These are phyloP conservation scores for Ceratosolen fusciceps DNA, from an alignment of 1,140 invertebrate genomes.

Conservation along the genomic window DNA sequence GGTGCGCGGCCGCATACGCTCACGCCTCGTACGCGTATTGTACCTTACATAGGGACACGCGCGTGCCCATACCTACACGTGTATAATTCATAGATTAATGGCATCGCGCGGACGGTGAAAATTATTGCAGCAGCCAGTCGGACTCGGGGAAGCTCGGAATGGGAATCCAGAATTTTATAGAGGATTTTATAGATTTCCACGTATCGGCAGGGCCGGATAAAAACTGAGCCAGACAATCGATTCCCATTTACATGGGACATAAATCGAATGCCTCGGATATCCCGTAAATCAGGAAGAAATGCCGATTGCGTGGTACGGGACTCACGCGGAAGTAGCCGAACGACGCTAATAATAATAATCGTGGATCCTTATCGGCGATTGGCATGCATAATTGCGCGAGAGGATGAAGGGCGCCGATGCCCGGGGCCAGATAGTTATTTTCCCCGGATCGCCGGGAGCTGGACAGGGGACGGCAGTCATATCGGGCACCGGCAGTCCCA, in stretches of 20 bases:
- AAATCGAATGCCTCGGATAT: too few species aligned
- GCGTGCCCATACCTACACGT: too few species aligned
- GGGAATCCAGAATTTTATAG: too few species aligned
- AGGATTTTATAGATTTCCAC: background rate
- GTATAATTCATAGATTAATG: background rate
- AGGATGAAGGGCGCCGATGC: slow-evolving; percentile 1
- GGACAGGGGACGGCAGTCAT: too few species aligned
- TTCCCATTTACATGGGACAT: too few species aligned
- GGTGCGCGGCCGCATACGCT: background rate
- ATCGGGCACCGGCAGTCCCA: too few species aligned
- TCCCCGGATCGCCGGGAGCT: too few species aligned
- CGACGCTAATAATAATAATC: background rate
- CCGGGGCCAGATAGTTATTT: background rate
- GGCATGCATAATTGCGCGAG: background rate
- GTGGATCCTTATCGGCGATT: background rate
- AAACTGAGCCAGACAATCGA: too few species aligned
- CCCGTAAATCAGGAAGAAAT: too few species aligned
- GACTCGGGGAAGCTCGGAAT: background rate
- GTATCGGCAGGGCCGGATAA: too few species aligned
- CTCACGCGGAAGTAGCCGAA: background rate
- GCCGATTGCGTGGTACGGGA: too few species aligned
- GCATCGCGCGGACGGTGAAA: background rate
- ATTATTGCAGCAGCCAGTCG: background rate
- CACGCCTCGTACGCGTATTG: background rate
- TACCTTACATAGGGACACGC: background rate